Conservation (phyloP, 2,113 vertebrate species). For the Myotis brandtii region DNA sequence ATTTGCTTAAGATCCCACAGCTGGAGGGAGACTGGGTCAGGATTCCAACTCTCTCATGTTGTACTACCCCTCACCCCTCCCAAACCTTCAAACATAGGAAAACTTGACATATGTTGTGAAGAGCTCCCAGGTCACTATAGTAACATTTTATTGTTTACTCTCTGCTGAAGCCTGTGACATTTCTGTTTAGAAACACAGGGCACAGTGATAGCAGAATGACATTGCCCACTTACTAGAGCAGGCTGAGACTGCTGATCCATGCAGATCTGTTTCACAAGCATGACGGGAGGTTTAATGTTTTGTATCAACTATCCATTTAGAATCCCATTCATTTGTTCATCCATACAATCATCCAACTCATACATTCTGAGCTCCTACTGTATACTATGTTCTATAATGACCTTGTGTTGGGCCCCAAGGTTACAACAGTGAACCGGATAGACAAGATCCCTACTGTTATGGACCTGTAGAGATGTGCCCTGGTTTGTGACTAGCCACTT, state of each 20-base stretch:
- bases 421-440: neutral
- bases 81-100: neutral
- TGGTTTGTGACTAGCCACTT: neutral
- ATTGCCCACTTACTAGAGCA: neutral
- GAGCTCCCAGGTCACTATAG: neutral
- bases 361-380: neutral
- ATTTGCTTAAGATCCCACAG: neutral
- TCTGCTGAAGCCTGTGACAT: neutral
- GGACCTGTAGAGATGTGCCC: neutral
- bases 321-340: neutral
- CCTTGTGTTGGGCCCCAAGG: neutral
- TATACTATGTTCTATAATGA: neutral
- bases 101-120: fast-evolving
- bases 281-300: neutral
- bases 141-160: neutral
- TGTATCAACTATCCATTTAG: neutral
- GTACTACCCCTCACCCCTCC: fast-evolving
- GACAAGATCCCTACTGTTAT: neutral
- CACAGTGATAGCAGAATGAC: neutral
- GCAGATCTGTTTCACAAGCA: neutral
- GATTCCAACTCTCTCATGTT: neutral
- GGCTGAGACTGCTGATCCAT: fast-evolving
- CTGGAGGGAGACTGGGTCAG: neutral
- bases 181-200: neutral
- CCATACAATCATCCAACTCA: neutral